These are phyloP conservation scores for Sarcophaga rosellei DNA, from an alignment of 2,888 invertebrate genomes.

Conservation along the genomic window DNA sequence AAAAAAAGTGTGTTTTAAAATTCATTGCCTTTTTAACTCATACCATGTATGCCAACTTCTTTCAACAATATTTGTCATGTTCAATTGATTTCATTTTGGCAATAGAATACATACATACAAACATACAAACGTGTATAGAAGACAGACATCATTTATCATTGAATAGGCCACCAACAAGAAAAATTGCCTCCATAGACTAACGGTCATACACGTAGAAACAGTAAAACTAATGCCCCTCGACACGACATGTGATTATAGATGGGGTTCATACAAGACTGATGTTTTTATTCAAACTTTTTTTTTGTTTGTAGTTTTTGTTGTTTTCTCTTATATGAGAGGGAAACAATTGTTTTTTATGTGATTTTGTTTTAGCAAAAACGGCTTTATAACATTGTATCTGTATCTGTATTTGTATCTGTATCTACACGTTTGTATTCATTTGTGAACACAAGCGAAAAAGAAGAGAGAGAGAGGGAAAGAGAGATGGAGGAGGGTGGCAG, in stretches of 20 bases:
- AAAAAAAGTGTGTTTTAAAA: neutral
- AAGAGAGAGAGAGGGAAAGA: no score
- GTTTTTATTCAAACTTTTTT: constrained; percentile 9
- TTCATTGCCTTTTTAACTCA: neutral
- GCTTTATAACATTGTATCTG: neutral
- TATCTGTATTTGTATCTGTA: no score
- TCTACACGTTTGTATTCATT: no score
- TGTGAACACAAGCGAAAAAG: no score
- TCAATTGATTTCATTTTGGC: constrained; percentile 56
- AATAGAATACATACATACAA: neutral
- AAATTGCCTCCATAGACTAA: constrained; percentile 29
- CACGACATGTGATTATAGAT: neutral
- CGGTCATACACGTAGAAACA: neutral
- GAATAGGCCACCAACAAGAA: constrained; percentile 12
- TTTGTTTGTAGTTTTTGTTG: neutral
- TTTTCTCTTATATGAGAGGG: neutral
- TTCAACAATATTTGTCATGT: constrained; percentile 51
- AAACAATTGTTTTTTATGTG: constrained; percentile 25
- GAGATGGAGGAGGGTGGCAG: neutral
- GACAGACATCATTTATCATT: constrained; percentile 59
- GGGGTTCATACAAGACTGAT: constrained; percentile 12
- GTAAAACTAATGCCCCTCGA: constrained; percentile 23
- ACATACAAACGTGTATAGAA: neutral
- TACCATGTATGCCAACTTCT: no score
- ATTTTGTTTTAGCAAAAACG: neutral